Base-by-base conservation (phyloP, 2,113 vertebrate genomes). In the Gnathonemus echidnorhynchus region DNA sequence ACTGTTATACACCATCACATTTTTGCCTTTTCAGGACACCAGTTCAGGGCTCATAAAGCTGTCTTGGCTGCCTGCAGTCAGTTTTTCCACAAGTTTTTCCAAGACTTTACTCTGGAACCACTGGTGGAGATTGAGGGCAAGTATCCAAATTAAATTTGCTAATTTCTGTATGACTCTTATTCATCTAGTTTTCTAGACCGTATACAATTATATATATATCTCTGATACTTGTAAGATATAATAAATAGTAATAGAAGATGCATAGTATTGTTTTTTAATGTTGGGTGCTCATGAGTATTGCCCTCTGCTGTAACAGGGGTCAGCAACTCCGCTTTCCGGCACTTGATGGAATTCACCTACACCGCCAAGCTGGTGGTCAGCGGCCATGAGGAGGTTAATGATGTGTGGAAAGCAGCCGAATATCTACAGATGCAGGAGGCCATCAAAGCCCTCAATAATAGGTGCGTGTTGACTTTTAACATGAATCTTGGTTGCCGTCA, bases 401-500 rank as follows among this genome's bases (percentile, higher is more conserved):
- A 99, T 90, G 98, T 99, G 48, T 99, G 97, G 97, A 99, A 99
- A 95, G 98, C 98, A 70, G 98, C 98, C 1, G 98, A 99, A 88
- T 99, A 99, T 92, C 96, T 99, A 58, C 98, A 99, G 92, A 99
- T 99, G 98, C 94, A 99, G 89, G 98, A 99, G 95, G 98, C 98
- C 0, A 98, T 99, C 93, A 99, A 99, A 95, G 98, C 98, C 11
- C 97, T 99, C 50, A 95, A 97, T 95, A 96, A 97, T 92, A 96
- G 97, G 97, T 97, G 74, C 9, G 35, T 42, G 52, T 24, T 35
- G 35, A 45, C 39, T 9, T 27, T 50, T 46, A 2, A 1, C 19
- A 31, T 19, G n/a, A 39, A 53, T 8, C n/a, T 39, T 10, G 21
- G 24, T 10, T 35, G n/a, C 42, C 21, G 15, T 45, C 27, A 9